Conservation (phyloP, 2,888 invertebrate species). For the Leptinotarsa peninsularis region DNA sequence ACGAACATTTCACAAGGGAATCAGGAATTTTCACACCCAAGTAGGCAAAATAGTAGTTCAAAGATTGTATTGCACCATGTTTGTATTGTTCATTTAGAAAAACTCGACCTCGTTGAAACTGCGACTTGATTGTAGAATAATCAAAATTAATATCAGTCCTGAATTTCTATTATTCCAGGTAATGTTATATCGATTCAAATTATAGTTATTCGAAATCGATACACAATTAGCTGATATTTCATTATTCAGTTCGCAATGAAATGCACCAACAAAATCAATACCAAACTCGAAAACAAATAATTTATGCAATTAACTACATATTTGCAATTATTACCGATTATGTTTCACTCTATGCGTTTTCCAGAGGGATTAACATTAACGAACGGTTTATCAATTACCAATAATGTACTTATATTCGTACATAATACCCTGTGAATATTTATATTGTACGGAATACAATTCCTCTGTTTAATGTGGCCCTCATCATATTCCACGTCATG, state of each 20-base stretch:
- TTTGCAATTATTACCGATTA: constrained; percentile 47
- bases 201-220: no score
- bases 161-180: no score
- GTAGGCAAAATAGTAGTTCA: no score
- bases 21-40: no score
- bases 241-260: constrained; percentile 35
- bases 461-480: constrained; percentile 1
- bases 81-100: no score
- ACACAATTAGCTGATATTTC: constrained; percentile 9
- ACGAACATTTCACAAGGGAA: no score
- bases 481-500: constrained; percentile 2
- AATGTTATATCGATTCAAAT: no score
- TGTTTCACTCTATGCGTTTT: constrained; percentile 35
- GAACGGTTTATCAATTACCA: constrained; percentile 34
- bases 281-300: constrained; percentile 40
- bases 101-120: no score
- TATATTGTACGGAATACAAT: constrained; percentile 14
- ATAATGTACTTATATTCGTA: constrained; percentile 14
- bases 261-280: constrained; percentile 41
- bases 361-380: constrained; percentile 35
- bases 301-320: constrained; percentile 44
- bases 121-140: no score
- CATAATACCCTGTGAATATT: constrained; percentile 9
- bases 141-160: no score
- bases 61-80: no score